Conservation (phyloP, 2,888 invertebrate species). For the Platerodrilus igneus region DNA sequence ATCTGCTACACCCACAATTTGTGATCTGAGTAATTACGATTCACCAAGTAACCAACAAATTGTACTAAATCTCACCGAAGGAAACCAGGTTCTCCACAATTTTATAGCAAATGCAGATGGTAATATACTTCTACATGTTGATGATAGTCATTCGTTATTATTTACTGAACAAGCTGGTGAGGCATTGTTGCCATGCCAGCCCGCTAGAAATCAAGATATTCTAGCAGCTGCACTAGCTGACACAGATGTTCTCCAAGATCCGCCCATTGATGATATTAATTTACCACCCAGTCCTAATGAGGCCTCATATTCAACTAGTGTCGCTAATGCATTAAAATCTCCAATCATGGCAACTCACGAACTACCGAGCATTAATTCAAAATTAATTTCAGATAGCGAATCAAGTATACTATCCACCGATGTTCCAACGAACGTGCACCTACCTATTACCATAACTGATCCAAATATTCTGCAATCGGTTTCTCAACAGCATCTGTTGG, state of each 20-base stretch:
- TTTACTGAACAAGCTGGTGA: slow-evolving; percentile 43
- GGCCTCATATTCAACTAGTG: slow-evolving; percentile 55
- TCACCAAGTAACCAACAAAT: slow-evolving; percentile 47
- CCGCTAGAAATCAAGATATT: slow-evolving; percentile 60
- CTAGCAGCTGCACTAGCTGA: slow-evolving; percentile 71
- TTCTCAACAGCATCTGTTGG: slow-evolving; percentile 42
- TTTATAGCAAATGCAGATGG: slow-evolving; percentile 45
- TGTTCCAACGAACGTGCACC: slow-evolving; percentile 65
- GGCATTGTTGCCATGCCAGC: slow-evolving; percentile 36
- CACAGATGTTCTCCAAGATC: slow-evolving; percentile 64
- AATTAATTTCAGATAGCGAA: slow-evolving; percentile 42
- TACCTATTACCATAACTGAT: slow-evolving; percentile 74
- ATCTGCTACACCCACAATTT: slow-evolving; percentile 34
- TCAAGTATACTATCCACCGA: slow-evolving; percentile 37
- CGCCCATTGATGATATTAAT: slow-evolving; percentile 47
- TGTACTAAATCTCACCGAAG: slow-evolving; percentile 45
- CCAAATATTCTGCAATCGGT: slow-evolving; percentile 62
- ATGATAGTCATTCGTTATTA: slow-evolving; percentile 50
- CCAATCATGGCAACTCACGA: slow-evolving; percentile 81
- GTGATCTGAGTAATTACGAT: too few relatives aligned
- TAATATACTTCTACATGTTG: slow-evolving; percentile 46
- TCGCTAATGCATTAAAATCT: slow-evolving; percentile 64
- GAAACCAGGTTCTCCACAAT: slow-evolving; percentile 45
- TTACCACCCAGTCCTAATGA: slow-evolving; percentile 58
- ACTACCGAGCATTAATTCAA: slow-evolving; percentile 55